A percentile compares a stretch with the other conserved stretches of the same genome.
Evolutionary conservation across 2,797 vertebrate species (phyloP).

Genomic region (Mycteria americana): DNA sequence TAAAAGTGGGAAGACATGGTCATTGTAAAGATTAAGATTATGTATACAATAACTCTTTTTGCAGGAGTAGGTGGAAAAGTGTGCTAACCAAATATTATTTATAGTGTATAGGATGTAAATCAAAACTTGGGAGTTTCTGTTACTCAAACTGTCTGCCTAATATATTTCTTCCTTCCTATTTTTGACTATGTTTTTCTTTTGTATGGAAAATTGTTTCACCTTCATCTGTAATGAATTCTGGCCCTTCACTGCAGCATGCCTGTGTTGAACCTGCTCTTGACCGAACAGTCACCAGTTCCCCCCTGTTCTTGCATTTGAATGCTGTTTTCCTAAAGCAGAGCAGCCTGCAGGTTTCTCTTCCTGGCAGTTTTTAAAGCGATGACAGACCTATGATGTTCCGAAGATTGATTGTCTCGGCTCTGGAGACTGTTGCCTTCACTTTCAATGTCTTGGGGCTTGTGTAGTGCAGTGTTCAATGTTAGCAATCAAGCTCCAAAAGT

Average conservation of each 20-base stretch:
- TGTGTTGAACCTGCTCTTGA: background rate
- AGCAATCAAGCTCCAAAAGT: background rate
- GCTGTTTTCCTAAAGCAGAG: background rate
- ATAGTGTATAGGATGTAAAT: background rate
- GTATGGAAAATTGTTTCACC: background rate
- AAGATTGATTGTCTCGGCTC: background rate
- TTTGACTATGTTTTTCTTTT: background rate
- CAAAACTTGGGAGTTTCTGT: background rate
- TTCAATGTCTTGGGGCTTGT: background rate
- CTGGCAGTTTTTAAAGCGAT: background rate
- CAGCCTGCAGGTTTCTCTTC: background rate
- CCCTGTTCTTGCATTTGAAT: background rate
- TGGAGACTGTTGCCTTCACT: background rate
- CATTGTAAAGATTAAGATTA: background rate
- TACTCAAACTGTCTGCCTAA: background rate
- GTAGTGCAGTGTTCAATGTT: background rate
- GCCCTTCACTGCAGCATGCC: background rate
- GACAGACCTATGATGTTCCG: background rate
- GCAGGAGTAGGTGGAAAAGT: background rate
- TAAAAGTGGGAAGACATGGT: background rate
- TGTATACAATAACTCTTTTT: background rate
- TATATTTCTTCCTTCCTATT: background rate
- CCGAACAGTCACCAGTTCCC: background rate
- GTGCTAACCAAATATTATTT: background rate
- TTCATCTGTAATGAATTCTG: background rate